Percentiles rank a stretch among this genome's conserved stretches.
These are phyloP conservation scores for Drosophila melanica DNA, from an alignment of 1,140 invertebrate species.

Conservation along the genomic window DNA sequence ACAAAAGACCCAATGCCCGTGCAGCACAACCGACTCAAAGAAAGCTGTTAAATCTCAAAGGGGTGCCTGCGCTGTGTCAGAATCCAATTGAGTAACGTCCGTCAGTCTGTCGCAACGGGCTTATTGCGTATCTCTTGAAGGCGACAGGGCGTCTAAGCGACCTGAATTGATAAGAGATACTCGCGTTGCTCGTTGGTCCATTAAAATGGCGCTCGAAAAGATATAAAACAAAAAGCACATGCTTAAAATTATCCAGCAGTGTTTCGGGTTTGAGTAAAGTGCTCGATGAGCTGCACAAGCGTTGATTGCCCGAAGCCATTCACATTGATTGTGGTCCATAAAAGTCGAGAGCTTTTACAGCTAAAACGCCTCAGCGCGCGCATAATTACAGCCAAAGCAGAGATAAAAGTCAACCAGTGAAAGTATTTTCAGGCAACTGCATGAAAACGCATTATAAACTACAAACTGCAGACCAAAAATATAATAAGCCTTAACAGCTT, in stretches of 20 bases:
- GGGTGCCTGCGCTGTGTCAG: background rate
- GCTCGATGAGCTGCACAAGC: constrained; percentile 9
- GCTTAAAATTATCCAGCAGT: constrained; percentile 20
- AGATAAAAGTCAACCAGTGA: constrained; percentile 25
- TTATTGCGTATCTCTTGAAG: constrained; percentile 5
- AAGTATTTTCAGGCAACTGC: constrained; percentile 26
- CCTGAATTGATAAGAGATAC: constrained; percentile 11
- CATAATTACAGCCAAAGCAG: constrained; percentile 35
- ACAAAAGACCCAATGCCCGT: constrained; percentile 12
- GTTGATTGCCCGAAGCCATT: constrained; percentile 43
- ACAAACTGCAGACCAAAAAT: background rate
- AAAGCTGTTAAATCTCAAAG: background rate
- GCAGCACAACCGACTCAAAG: background rate
- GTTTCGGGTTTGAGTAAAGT: constrained; percentile 37
- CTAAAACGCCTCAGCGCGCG: constrained; percentile 10
- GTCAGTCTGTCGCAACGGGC: background rate
- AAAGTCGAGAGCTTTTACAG: constrained; percentile 53
- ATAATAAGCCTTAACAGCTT: background rate
- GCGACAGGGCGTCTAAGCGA: background rate
- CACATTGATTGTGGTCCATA: constrained; percentile 65
- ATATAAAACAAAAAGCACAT: constrained; percentile 34
- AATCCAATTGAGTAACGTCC: constrained; percentile 25
- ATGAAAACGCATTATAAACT: background rate
- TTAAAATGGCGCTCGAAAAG: constrained; percentile 15
- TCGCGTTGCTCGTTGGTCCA: constrained; percentile 10